Conservation (phyloP, 2,888 invertebrate genomes). For the Polydrusus tereticollis region DNA sequence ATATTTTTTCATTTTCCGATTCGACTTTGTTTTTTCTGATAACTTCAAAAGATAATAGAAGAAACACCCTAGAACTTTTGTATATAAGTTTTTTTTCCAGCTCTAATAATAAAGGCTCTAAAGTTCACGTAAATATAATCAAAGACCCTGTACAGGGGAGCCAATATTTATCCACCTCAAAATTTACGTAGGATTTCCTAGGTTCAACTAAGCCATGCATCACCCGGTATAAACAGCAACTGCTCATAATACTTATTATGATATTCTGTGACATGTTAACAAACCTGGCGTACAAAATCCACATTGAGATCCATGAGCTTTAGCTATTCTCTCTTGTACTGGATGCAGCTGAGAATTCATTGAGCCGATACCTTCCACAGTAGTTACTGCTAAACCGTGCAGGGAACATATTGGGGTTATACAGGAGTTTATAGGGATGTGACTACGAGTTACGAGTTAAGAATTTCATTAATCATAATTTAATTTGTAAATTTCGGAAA, state of each 20-base stretch:
- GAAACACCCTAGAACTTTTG: no score
- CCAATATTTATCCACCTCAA: no score
- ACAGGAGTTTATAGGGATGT: slow-evolving; percentile 90
- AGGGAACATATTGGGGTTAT: slow-evolving; percentile 87
- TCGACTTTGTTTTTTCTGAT: no score
- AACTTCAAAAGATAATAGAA: no score
- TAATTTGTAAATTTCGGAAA: neutral
- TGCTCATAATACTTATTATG: neutral
- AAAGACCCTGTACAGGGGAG: no score
- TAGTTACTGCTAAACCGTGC: slow-evolving; percentile 90
- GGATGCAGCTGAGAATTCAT: slow-evolving; percentile 81
- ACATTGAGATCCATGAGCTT: slow-evolving; percentile 78
- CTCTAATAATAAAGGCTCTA: no score
- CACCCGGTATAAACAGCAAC: no score
- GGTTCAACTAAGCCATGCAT: no score
- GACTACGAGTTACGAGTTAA: slow-evolving; percentile 69
- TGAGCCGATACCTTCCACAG: slow-evolving; percentile 93
- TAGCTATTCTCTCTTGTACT: slow-evolving; percentile 88
- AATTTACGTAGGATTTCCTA: no score
- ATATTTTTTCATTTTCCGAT: no score
- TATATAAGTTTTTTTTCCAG: no score
- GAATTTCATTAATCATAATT: neutral
- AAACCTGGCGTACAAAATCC: slow-evolving; percentile 93
- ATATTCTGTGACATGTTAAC: neutral
- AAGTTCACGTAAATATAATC: no score